phyloP scores from a whole-genome alignment of 2,113 vertebrate species.

The Daphoenositta chrysoptera region DNA sequence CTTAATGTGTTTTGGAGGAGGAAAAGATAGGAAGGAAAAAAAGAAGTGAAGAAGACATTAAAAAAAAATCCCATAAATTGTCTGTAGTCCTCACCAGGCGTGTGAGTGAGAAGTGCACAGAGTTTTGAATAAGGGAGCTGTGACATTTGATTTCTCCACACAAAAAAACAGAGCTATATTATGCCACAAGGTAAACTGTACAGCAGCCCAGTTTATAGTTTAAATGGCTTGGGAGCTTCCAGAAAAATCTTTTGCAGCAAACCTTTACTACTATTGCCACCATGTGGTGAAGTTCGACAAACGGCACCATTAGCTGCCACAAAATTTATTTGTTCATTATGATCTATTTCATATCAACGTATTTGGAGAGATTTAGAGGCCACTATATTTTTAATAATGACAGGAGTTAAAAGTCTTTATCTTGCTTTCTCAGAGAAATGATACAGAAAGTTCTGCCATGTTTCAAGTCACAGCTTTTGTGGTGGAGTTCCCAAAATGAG shows the following conservation, averaged over 20 bases:
- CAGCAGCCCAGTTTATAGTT: conserved; percentile 5
- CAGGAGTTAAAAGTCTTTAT: background rate
- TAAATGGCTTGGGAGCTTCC: conserved; percentile 48
- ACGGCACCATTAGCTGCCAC: background rate
- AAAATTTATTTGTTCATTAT: background rate
- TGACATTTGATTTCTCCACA: background rate
- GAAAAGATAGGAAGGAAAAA: background rate
- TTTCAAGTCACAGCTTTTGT: background rate
- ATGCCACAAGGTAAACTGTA: conserved; percentile 17
- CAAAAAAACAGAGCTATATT: background rate
- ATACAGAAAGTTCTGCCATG: background rate
- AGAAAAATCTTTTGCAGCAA: conserved; percentile 61
- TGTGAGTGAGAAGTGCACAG: background rate
- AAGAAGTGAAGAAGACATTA: background rate
- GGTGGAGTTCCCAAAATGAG: background rate
- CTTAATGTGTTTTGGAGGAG: conserved; percentile 15
- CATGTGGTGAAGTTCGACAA: conserved; percentile 18
- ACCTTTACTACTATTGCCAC: conserved; percentile 66
- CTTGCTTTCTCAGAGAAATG: background rate
- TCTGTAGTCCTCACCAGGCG: background rate
- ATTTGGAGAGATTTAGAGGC: background rate
- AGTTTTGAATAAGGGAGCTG: background rate
- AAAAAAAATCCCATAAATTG: background rate
- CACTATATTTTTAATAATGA: background rate
- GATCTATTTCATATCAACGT: background rate